These are phyloP conservation scores for Lytechinus variegatus DNA, from an alignment of 35 echinoderm and acorn worm genomes.

Conservation along the genomic window DNA sequence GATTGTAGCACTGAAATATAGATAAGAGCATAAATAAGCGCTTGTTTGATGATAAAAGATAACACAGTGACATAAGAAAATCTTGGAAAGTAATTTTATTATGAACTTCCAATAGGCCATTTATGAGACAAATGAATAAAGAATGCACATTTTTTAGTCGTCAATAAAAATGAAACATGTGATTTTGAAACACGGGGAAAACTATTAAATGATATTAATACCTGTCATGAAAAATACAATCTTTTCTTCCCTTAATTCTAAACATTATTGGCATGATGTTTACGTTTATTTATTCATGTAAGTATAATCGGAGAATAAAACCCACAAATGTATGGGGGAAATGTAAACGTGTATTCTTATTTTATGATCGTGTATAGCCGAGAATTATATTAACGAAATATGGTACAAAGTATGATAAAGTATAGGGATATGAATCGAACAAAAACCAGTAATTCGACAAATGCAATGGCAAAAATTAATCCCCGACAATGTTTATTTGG, in stretches of 20 bases:
- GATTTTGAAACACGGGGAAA: background rate
- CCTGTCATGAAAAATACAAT: background rate
- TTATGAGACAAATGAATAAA: background rate
- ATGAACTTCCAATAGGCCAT: background rate
- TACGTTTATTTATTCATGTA: background rate
- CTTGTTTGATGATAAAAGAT: background rate
- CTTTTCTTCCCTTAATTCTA: background rate
- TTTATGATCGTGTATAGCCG: background rate
- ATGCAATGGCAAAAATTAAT: no score
- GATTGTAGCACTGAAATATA: no score
- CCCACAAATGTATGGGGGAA: background rate
- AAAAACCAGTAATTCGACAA: no score
- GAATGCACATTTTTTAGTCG: background rate
- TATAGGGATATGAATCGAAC: no score
- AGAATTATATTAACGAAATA: background rate
- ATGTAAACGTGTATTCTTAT: background rate
- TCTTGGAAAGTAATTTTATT: slow-evolving; percentile 15
- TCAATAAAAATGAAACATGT: background rate
- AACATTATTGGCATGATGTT: background rate
- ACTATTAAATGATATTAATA: background rate
- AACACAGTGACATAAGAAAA: background rate
- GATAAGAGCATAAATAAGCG: background rate
- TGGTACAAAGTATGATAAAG: background rate
- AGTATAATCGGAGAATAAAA: background rate
- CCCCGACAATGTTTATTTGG: no score